Conservation (phyloP, 1,140 invertebrate species). For the Drosophila oshimai region DNA sequence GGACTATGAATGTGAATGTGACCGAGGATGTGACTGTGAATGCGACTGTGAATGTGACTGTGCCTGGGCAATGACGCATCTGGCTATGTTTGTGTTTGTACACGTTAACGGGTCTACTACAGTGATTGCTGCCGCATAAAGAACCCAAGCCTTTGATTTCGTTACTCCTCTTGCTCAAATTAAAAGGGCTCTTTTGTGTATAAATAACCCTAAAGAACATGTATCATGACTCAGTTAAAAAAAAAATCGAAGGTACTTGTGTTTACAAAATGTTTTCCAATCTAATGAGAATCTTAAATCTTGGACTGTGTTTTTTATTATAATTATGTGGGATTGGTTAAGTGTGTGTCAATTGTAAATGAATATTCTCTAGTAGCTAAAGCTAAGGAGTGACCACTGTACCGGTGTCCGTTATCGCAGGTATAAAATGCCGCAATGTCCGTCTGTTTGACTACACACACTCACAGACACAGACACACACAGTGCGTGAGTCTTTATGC, state of each 20-base stretch:
- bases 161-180: no score
- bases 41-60: not conserved
- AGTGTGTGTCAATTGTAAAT: no score
- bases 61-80: constrained; percentile 22
- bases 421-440: not conserved
- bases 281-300: no score
- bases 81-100: constrained; percentile 9
- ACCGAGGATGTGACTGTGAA: not conserved
- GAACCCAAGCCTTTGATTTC: no score
- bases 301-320: no score
- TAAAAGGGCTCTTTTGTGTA: no score
- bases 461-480: not conserved
- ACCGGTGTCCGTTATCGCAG: not conserved
- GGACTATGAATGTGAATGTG: not conserved
- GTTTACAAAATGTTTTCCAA: no score
- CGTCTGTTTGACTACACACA: not conserved
- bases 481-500: constrained; percentile 8
- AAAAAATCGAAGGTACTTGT: no score
- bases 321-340: no score
- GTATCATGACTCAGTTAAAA: no score
- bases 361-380: no score
- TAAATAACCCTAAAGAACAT: no score
- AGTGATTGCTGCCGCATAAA: not conserved
- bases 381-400: not conserved
- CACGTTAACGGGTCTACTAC: not conserved